A percentile compares a stretch with the other conserved stretches of the same genome.
These are phyloP conservation scores for Drosophila kanekoi DNA, from an alignment of 2,888 invertebrate genomes.

Conservation along the genomic window DNA sequence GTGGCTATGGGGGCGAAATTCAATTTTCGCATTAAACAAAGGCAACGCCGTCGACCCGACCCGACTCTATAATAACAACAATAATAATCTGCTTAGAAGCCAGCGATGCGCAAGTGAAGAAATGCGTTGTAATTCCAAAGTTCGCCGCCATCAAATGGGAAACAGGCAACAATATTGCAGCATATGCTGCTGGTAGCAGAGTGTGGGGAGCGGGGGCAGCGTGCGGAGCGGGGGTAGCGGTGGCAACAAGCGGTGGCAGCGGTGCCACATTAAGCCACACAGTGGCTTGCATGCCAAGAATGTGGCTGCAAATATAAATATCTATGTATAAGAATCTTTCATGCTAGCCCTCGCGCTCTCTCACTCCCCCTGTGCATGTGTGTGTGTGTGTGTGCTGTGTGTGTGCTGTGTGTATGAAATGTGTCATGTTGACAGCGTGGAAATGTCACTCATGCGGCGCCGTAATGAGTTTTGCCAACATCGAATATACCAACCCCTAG, in stretches of 20 bases:
- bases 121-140: constrained; percentile 79
- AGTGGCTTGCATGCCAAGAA: constrained; percentile 60
- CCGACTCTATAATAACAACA: constrained; percentile 62
- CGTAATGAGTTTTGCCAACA: constrained; percentile 78
- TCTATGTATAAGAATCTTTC: constrained; percentile 18
- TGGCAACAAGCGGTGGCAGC: constrained; percentile 23
- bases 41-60: constrained; percentile 8
- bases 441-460: constrained; percentile 80
- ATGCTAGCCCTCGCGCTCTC: constrained; percentile 1
- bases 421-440: constrained; percentile 80
- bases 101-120: constrained; percentile 78
- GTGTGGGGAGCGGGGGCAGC: background rate
- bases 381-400: constrained; percentile 21
- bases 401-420: constrained; percentile 64
- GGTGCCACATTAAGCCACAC: constrained; percentile 61
- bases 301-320: constrained; percentile 53
- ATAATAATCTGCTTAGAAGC: constrained; percentile 78
- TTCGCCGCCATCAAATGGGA: constrained; percentile 65
- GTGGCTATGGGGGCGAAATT: constrained; percentile 42
- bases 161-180: constrained; percentile 65
- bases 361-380: constrained; percentile 1
- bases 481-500: constrained; percentile 34
- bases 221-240: background rate
- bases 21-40: constrained; percentile 71
- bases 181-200: constrained; percentile 37